Evolutionary conservation across 2,113 vertebrate genomes (phyloP), one percentile per base, ranked within the genome.

Genomic region (Oreochromis tanganicae): DNA sequence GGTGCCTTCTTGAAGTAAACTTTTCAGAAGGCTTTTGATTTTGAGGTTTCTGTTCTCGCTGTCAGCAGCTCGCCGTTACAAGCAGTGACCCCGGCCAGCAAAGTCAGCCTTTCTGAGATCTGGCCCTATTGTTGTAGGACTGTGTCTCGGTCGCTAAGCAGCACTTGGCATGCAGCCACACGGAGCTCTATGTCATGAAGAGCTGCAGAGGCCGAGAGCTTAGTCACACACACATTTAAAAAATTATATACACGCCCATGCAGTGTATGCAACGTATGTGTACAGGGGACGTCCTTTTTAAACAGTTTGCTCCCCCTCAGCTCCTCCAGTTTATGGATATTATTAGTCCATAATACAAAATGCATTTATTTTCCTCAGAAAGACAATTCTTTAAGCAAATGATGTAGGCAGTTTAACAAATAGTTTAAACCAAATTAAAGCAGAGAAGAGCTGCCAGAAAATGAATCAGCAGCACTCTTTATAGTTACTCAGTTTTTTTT

Each of bases 111-210:
- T 90, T 4, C 81, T 24, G 59, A 85, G 90, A 84, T 78, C 82
- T 3, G 17, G 66, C 41, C 87, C 88, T 57, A 87, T 93, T 94
- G 94, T 95, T 95, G 92, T 91, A 89, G 46, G 43, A 46, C 87
- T 93, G 92, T 95, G 91, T 88, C 29, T 92, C 66, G 36, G 94
- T 94, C 91, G 93, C 94, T 94, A 92, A 94, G 94, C 94, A 95
- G 94, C 94, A 68, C 75, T 46, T 95, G 95, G 94, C 92, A 21
- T 3, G 7, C 59, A 9, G 92, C 95, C 95, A 95, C 84, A 5
- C 7, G 3, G 14, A 87, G 87, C 87, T 90, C 80, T 88, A 85
- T 90, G 91, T 94, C 93, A 88, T 52, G 85, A 85, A 50, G 87
- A 61, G 82, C 61, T 88, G 89, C 87, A 78, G 83, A 86, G 85